A percentile compares a stretch with the other conserved stretches of the same genome.
phyloP scores from a whole-genome alignment of 2,113 vertebrate genomes.

The Odocoileus hemionus region DNA sequence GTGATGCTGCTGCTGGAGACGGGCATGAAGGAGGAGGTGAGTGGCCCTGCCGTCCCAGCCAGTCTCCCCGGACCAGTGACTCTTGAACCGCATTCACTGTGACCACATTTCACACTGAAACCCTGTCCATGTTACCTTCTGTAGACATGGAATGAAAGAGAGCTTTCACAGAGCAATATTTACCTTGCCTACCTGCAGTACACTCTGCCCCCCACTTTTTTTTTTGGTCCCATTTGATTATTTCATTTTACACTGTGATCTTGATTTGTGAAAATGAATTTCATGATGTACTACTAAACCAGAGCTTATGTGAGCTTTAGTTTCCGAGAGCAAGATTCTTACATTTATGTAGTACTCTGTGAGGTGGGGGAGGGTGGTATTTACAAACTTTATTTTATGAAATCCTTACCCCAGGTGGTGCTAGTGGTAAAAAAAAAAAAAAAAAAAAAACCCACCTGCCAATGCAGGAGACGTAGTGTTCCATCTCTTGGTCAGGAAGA shows the following conservation, averaged over 20 bases:
- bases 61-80: accelerated
- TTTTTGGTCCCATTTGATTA: neutral
- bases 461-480: neutral
- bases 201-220: neutral
- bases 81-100: neutral
- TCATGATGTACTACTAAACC: neutral
- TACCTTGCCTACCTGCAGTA: no score
- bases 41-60: neutral
- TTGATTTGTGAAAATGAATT: neutral
- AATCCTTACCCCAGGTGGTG: neutral
- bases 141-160: neutral
- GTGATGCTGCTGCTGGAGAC: conserved; percentile 98
- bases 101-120: neutral
- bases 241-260: neutral
- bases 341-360: neutral
- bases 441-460: neutral
- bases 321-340: neutral
- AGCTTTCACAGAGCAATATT: neutral
- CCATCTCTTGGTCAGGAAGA: neutral
- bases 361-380: neutral
- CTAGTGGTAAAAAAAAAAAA: neutral
- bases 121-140: no score
- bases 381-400: neutral
- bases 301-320: neutral
- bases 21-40: conserved; percentile 97